Evolutionary conservation across 2,113 vertebrate genomes (phyloP), one percentile per base, ranked within the genome.

Genomic region (Salminus brasiliensis): DNA sequence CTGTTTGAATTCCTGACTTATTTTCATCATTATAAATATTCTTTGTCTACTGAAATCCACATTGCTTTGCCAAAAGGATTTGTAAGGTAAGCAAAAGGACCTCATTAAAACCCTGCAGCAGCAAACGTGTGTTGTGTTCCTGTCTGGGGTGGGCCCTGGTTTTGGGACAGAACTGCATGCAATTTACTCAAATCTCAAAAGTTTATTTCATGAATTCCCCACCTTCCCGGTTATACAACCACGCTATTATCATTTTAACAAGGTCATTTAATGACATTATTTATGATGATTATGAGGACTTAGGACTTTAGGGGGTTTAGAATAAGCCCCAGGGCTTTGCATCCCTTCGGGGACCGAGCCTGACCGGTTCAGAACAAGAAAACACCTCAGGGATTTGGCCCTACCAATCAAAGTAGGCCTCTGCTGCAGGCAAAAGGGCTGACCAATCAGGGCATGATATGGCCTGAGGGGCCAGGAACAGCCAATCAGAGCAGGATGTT

Each of bases 401-500:
- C 39, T 32, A 21, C 41, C 68, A 79, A 41, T 65, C 57, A 65
- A 68, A 30, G 43, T 72, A 72, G 45, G 55, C 30, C 45, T 53
- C 30, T 29, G 77, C 57, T 30, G 10, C n/a, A 45, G 57, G 77
- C 15, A 41, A 53, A 39, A 9, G 7, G 25, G 41, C 39, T 71
- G 53, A 62, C 76, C 55, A 70, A 62, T 62, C 43, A 71, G 55
- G 41, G n/a, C 15, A 62, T 34, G 23, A 49, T 41, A 1, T 9
- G 36, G 57, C 76, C 76, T 78, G 12, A 34, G 66, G 53, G 7
- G 0, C 8, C 32, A 49, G 30, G 23, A 30, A 63, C 27, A 72
- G 49, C 76, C 76, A 78, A 30, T 83, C 49, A 41, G 53, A 76
- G 10, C 30, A 41, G 67, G 53, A 49, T 80, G 16, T 13, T 66